Base-by-base conservation (phyloP, 1,140 invertebrate species). In the Dinoponera quadriceps region DNA sequence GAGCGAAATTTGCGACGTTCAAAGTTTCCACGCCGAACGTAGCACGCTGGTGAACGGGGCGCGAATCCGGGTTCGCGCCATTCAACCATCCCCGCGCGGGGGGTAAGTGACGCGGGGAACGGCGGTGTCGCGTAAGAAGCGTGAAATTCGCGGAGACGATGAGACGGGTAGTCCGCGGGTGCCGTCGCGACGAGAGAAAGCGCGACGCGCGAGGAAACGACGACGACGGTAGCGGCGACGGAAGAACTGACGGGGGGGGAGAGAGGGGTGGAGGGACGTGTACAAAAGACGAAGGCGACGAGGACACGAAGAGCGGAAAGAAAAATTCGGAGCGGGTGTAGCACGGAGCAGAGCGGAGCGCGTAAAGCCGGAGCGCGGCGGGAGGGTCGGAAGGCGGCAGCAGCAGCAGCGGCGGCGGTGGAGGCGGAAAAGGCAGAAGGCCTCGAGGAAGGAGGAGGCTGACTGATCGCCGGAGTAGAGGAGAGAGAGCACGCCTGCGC, bases 401-500 rank as follows among this genome's bases (percentile, higher is more conserved):
- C 9, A 11, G 38, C 38, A 33, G 33, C 7, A 33, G 44, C 27
- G 66, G 66, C 66, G 44, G 22, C 66, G 66, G 27, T 11, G 69
- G 66, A 66, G n/a, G 55, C 54, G 78, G 78, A 82, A 82, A 82
- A 82, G 68, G 78, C 78, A 74, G 78, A 82, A 81, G 74, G 85
- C 44, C 82, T 87, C 82, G 82, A 84, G 86, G 85, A 85, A 87
- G 87, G 83, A 85, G 86, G 85, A 85, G 75, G 68, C 89, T 90
- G 89, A 88, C 75, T 83, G 87, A 88, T 88, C 87, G 86, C 74
- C 84, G 75, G 86, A 85, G 89, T 87, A 88, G 82, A 87, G 88
- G 82, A 90, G 92, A 89, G 90, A 90, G 91, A 92, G 90, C 88
- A 92, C 93, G 93, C 93, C 90, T 94, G 93, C 93, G 93, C 93